These are phyloP conservation scores for Phortica magna DNA, from an alignment of 2,888 invertebrate species.

Conservation along the genomic window DNA sequence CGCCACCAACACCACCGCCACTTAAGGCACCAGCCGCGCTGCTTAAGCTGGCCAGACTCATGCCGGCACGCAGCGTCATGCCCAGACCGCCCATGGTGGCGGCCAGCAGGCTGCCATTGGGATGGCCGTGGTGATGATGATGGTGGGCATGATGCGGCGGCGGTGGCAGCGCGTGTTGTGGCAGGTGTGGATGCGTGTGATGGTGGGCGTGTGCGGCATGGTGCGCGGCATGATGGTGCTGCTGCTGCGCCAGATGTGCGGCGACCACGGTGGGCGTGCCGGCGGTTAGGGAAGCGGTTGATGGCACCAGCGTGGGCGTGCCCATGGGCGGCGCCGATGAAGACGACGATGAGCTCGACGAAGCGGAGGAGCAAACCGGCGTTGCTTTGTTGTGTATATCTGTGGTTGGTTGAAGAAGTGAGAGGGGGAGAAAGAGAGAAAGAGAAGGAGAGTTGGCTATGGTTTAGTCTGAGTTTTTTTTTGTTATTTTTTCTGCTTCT, in stretches of 20 bases:
- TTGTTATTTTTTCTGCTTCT: background rate
- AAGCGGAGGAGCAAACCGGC: constrained; percentile 60
- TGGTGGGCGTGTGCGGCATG: constrained; percentile 53
- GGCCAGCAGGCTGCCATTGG: constrained; percentile 55
- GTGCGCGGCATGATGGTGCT: constrained; percentile 55
- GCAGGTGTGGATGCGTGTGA: constrained; percentile 61
- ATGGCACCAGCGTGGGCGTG: constrained; percentile 42
- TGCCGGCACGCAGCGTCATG: constrained; percentile 65
- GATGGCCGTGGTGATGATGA: constrained; percentile 59
- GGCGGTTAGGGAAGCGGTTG: constrained; percentile 44
- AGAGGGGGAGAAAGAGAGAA: constrained; percentile 1
- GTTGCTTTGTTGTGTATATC: constrained; percentile 63
- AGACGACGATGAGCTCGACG: constrained; percentile 65
- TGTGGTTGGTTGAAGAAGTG: too few relatives aligned
- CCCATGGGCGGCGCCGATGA: constrained; percentile 63
- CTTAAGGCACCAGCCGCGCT: constrained; percentile 43
- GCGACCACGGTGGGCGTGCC: constrained; percentile 58
- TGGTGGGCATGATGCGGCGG: constrained; percentile 67
- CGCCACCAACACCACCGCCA: constrained; percentile 47
- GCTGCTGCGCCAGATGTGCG: constrained; percentile 61
- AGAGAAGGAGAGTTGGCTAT: too few relatives aligned
- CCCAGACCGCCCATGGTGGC: constrained; percentile 65
- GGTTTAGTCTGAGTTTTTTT: too few relatives aligned
- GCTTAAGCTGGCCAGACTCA: constrained; percentile 55
- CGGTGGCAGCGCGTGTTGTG: constrained; percentile 61